These are phyloP conservation scores for Bolinopsis microptera DNA, from an alignment of 37 sponge, comb jelly and placozoan genomes.

Conservation along the genomic window DNA sequence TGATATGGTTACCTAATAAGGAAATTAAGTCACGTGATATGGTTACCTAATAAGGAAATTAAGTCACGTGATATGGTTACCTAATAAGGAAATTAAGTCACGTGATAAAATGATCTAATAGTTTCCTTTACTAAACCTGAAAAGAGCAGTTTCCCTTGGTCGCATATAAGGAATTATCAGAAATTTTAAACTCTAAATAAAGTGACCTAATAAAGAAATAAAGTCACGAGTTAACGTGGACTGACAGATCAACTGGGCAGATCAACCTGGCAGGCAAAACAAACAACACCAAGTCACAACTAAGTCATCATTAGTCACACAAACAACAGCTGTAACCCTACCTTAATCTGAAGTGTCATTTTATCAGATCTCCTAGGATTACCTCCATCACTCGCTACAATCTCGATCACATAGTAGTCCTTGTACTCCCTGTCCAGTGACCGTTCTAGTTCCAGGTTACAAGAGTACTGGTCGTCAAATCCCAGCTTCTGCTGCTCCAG, in stretches of 20 bases:
- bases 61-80: not conserved
- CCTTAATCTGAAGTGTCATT: constrained; percentile 52
- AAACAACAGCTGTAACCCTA: no score
- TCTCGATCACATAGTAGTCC: not conserved
- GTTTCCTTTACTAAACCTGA: no score
- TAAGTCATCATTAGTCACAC: no score
- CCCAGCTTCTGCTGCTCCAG: constrained; percentile 17
- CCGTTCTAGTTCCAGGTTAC: not conserved
- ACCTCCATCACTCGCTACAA: constrained; percentile 4
- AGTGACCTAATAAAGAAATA: no score
- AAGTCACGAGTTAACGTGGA: constrained; percentile 6
- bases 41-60: no score
- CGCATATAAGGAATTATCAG: no score
- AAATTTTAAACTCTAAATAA: no score
- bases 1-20: not conserved
- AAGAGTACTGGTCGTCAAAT: constrained; percentile 35
- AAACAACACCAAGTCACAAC: no score
- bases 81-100: no score
- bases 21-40: not conserved
- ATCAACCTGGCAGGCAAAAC: no score
- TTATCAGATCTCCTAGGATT: not conserved
- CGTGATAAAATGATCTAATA: not conserved
- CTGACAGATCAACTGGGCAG: no score
- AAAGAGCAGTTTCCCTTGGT: no score
- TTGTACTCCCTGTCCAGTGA: constrained; percentile 11